phyloP scores from a whole-genome alignment of 2,797 vertebrate genomes.

The Leucoraja ocellata region DNA sequence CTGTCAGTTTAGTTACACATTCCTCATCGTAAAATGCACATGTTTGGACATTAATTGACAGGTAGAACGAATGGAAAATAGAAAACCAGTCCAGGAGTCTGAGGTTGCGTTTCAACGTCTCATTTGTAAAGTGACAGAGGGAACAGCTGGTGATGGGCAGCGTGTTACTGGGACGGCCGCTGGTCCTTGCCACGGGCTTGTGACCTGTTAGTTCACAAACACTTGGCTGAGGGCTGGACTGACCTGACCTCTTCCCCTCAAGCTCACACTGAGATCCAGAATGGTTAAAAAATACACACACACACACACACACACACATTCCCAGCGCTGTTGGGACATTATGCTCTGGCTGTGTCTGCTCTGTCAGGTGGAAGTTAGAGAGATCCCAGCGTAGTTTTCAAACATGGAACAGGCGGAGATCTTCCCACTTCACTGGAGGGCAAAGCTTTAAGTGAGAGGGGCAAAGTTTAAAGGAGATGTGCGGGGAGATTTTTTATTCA shows the following conservation, averaged over 20 bases:
- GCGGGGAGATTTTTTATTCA: too few relatives aligned
- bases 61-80: constrained; percentile 59
- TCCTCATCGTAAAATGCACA: constrained; percentile 45
- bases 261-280: neutral
- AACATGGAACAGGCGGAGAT: neutral
- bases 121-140: constrained; percentile 65
- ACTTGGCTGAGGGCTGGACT: constrained; percentile 54
- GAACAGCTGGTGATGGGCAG: constrained; percentile 62
- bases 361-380: neutral
- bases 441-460: too few relatives aligned
- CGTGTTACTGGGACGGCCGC: constrained; percentile 54
- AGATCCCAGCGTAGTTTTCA: neutral
- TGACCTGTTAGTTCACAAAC: constrained; percentile 64
- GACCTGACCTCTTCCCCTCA: constrained; percentile 55
- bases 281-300: too few relatives aligned
- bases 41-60: constrained; percentile 55
- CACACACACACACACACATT: neutral
- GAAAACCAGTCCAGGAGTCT: constrained; percentile 56
- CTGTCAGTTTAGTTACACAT: neutral
- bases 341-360: neutral
- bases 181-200: constrained; percentile 52
- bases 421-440: neutral
- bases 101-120: constrained; percentile 66
- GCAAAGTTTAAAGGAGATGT: too few relatives aligned
- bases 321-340: constrained; percentile 36